Evolutionary conservation across 2,888 invertebrate species (phyloP), one percentile per base, ranked within the genome.

Genomic region (Blastobasis adustella): DNA sequence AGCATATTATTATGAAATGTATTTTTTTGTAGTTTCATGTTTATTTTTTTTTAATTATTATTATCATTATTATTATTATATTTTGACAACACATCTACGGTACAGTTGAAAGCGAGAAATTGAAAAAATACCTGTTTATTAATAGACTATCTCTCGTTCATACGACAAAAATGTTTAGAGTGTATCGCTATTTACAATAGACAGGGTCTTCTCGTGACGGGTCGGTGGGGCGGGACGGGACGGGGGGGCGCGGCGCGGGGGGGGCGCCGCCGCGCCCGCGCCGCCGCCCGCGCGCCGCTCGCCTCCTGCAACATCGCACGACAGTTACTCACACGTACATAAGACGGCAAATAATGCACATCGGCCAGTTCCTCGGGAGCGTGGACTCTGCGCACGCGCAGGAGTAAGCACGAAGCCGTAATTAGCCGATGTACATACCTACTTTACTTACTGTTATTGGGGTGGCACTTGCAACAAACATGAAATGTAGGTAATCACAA

Each of bases 81-180:
- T 70, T 77, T 77, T 84, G 87, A 86, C 82, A 88, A 88, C 87
- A 88, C 86, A 85, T 86, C 88, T 88, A 88, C 87, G 78, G 83
- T 88, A 88, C 84, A 87, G 86, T 85, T 76, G 85, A 88, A 83
- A 87, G 88, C 87, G 88, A 88, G 87, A 87, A 83, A 82, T 87
- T 86, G 84, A 87, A 87, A 87, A 87, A 85, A 87, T 86, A 87
- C 87, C 83, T 82, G 87, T 86, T 87, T 78, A 86, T 87, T 78
- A 86, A 79, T 83, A 83, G 70, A 83, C 84, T 87, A 88, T 84
- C 79, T 83, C 76, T 87, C 80, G 87, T 86, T 86, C 79, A 87
- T 80, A 87, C 85, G 87, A 87, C 83, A 86, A 87, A 85, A 67
- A 82, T 23, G 23, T 23, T 82, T 82, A 76, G 82, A 79, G 79